phyloP scores from a whole-genome alignment of 2,113 vertebrate genomes.

The Spheniscus mendiculus region DNA sequence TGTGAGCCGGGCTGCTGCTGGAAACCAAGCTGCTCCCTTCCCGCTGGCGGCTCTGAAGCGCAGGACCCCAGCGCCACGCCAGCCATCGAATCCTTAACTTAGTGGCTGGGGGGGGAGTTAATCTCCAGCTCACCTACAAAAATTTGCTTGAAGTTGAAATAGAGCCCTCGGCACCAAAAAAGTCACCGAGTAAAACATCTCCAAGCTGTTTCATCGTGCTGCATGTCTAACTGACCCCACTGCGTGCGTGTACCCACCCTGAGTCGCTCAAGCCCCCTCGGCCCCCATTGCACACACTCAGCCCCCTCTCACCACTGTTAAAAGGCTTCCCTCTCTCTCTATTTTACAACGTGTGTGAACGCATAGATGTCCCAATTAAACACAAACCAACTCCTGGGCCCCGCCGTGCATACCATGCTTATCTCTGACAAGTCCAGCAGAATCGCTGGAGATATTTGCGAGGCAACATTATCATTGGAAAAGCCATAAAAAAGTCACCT shows the following conservation, averaged over 20 bases:
- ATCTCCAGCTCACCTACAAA: neutral
- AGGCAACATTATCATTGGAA: constrained; percentile 37
- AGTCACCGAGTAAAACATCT: neutral
- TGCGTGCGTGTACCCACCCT: fast-evolving
- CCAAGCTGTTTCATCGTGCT: neutral
- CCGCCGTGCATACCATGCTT: neutral
- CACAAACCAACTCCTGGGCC: neutral
- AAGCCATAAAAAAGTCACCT: constrained; percentile 62
- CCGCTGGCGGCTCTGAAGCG: neutral
- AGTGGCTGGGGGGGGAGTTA: neutral
- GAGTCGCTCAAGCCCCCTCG: neutral
- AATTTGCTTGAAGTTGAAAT: neutral
- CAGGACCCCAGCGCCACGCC: neutral
- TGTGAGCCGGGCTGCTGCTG: neutral
- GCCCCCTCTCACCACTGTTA: neutral
- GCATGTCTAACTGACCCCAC: neutral
- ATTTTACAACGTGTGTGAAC: fast-evolving
- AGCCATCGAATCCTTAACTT: neutral
- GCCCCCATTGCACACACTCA: neutral
- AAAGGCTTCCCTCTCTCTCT: neutral
- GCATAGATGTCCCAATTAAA: constrained; percentile 18
- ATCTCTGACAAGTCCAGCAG: constrained; percentile 27
- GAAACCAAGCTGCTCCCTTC: neutral
- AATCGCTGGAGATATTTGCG: constrained; percentile 1
- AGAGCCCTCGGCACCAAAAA: neutral